These are phyloP conservation scores for Chydorus sphaericus DNA, from an alignment of 2,888 invertebrate genomes.

Conservation along the genomic window DNA sequence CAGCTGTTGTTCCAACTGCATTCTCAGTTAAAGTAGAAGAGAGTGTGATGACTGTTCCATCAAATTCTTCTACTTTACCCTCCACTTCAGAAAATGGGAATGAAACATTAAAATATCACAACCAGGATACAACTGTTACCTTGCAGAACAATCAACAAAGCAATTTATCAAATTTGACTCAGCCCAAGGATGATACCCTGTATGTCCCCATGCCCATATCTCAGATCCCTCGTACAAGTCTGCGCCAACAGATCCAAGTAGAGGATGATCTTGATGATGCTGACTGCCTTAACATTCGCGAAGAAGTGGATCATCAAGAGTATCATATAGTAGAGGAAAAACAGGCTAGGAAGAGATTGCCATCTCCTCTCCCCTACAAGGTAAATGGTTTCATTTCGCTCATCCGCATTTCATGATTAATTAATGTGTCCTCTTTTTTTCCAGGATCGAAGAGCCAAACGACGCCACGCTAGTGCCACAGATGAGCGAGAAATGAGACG, in stretches of 20 bases:
- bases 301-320: constrained; percentile 35
- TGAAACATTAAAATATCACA: background rate
- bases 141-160: background rate
- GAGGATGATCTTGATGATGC: constrained; percentile 2
- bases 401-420: background rate
- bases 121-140: too few species aligned
- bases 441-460: too few species aligned
- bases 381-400: background rate
- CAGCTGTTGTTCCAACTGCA: background rate
- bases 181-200: background rate
- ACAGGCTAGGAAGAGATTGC: background rate
- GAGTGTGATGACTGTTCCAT: background rate
- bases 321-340: background rate
- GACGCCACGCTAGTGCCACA: too few species aligned
- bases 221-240: background rate
- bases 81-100: too few species aligned
- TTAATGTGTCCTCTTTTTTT: background rate
- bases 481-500: too few species aligned
- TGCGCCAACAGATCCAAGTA: background rate
- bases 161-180: background rate
- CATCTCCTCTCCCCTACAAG: background rate
- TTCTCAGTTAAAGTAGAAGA: background rate
- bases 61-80: too few species aligned
- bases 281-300: constrained; percentile 37
- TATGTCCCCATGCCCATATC: background rate